Evolutionary conservation across 2,888 invertebrate genomes (phyloP).

Genomic region (Folsomia candida): DNA sequence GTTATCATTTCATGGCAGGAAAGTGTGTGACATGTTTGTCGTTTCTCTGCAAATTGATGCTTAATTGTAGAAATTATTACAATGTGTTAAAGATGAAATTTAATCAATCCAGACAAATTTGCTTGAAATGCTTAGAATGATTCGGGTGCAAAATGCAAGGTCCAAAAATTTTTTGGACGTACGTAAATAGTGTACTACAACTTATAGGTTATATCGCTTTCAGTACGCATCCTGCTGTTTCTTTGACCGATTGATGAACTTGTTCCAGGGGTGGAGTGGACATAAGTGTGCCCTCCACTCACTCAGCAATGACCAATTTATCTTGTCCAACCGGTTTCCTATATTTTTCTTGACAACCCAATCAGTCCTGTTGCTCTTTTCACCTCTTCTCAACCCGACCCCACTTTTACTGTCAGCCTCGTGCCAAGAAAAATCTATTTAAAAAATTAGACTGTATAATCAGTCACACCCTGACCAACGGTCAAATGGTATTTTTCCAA

Average conservation of each 20-base stretch:
- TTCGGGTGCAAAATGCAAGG: no score
- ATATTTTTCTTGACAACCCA: constrained; percentile 2
- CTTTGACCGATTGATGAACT: background rate
- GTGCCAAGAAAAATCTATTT: background rate
- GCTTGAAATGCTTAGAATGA: no score
- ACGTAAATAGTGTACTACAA: no score
- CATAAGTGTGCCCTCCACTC: background rate
- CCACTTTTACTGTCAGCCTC: background rate
- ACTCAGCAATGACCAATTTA: no score
- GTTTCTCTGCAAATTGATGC: no score
- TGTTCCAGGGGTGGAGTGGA: background rate
- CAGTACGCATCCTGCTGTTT: background rate
- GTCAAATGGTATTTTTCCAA: background rate
- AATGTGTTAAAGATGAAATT: no score
- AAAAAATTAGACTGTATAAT: background rate
- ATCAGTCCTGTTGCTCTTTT: background rate
- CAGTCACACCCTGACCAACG: background rate
- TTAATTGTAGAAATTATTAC: no score
- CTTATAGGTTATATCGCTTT: no score
- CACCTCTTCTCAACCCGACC: background rate
- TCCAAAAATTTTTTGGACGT: no score
- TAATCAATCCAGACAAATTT: no score
- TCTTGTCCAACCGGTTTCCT: background rate
- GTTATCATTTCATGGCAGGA: no score
- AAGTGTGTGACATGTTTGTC: no score